These are phyloP conservation scores for Diogma glabrata DNA, from an alignment of 2,888 invertebrate genomes.

Conservation along the genomic window DNA sequence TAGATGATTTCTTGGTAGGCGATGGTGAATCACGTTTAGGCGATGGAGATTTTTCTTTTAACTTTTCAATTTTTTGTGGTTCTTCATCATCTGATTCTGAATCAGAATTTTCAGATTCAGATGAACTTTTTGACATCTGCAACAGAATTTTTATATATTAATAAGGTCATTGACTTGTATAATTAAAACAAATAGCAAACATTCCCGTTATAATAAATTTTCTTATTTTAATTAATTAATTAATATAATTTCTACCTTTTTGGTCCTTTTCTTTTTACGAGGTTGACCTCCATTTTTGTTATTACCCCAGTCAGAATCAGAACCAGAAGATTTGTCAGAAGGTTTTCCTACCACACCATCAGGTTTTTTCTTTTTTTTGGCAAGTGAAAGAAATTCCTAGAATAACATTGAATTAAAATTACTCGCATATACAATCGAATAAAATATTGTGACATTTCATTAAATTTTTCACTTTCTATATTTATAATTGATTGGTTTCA, in stretches of 20 bases:
- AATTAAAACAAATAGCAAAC: not conserved
- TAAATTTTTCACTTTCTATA: too few species aligned
- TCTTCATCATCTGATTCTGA: conserved; percentile 36
- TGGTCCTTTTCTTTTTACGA: conserved; percentile 37
- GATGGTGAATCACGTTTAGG: conserved; percentile 22
- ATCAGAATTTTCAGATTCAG: conserved; percentile 24
- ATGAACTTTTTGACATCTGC: conserved; percentile 25
- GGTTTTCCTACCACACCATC: too few species aligned
- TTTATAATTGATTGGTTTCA: too few species aligned
- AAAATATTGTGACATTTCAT: too few species aligned
- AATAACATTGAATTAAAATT: too few species aligned
- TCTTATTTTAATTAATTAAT: too few species aligned
- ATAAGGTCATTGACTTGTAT: too few species aligned
- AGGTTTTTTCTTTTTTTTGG: conserved; percentile 70
- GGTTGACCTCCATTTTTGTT: conserved; percentile 23
- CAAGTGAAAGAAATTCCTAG: conserved; percentile 63
- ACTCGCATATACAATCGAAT: too few species aligned
- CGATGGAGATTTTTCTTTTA: conserved; percentile 25
- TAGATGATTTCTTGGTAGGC: conserved; percentile 13
- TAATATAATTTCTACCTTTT: too few species aligned
- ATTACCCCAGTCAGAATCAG: conserved; percentile 40
- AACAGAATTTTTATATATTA: not conserved
- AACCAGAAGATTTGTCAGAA: conserved; percentile 44
- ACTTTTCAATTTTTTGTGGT: conserved; percentile 27
- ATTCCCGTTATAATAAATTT: too few species aligned